These are phyloP conservation scores for Sebastes alutus DNA, from an alignment of 2,797 vertebrate genomes.

Conservation along the genomic window DNA sequence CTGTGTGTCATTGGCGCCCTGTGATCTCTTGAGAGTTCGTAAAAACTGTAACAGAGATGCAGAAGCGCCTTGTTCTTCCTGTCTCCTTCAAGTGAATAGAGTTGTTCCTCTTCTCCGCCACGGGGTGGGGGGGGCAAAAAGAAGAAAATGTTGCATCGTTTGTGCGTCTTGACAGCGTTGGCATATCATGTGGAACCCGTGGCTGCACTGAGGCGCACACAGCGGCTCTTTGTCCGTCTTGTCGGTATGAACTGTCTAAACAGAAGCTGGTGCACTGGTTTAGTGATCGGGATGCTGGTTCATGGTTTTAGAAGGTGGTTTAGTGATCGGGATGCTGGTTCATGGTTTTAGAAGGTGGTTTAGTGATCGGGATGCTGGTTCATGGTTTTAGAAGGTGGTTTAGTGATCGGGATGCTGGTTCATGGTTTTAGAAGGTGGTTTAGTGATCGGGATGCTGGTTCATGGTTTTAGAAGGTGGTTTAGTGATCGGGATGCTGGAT, in stretches of 20 bases:
- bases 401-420: not conserved
- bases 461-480: not conserved
- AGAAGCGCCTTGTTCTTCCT: not conserved
- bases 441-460: not conserved
- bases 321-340: not conserved
- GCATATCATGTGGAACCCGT: conserved; percentile 9
- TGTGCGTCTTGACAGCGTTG: conserved; percentile 4
- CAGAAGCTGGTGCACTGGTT: not conserved
- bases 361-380: not conserved
- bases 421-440: not conserved
- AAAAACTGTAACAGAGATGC: not conserved
- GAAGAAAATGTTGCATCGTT: not conserved
- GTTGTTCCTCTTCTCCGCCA: not conserved
- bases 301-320: not conserved
- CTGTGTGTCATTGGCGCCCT: not conserved
- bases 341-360: not conserved
- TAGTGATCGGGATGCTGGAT: not conserved
- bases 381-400: no score
- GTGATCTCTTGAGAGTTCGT: not conserved
- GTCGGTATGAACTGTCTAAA: not conserved
- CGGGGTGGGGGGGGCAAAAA: not conserved
- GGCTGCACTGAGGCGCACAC: not conserved
- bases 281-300: not conserved
- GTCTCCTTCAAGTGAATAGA: not conserved
- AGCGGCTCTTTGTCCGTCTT: not conserved